Conservation (phyloP, 2,797 vertebrate species). For the Lepilemur ruficaudatus region DNA sequence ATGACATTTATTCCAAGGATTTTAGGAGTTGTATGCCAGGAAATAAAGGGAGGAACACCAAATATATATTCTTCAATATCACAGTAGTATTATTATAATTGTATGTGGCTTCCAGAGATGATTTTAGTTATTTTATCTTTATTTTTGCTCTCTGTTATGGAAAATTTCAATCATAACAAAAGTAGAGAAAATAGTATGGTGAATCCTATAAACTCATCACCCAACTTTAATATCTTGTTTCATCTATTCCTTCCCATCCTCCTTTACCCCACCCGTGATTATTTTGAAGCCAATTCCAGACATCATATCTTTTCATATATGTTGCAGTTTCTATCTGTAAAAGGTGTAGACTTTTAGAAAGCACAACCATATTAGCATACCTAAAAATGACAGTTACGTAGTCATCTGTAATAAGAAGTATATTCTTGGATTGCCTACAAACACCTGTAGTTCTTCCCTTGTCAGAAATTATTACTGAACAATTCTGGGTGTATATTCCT, state of each 20-base stretch:
- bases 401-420: neutral
- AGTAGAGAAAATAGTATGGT: neutral
- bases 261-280: neutral
- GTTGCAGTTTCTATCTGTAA: neutral
- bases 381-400: neutral
- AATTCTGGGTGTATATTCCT: neutral
- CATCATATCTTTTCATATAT: neutral
- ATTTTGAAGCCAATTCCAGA: neutral
- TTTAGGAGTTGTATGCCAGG: neutral
- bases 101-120: neutral
- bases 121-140: neutral
- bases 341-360: neutral
- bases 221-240: neutral
- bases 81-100: neutral
- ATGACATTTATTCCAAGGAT: neutral
- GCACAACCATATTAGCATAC: neutral
- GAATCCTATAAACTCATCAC: neutral
- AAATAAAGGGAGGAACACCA: neutral
- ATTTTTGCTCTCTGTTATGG: neutral
- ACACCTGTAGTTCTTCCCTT: neutral
- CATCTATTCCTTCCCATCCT: neutral
- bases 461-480: neutral
- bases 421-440: neutral
- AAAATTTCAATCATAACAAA: neutral
- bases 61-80: neutral